A percentile compares a stretch with the other conserved stretches of the same genome.
These are phyloP conservation scores for Nothura maculosa DNA, from an alignment of 2,797 vertebrate genomes.

Conservation along the genomic window DNA sequence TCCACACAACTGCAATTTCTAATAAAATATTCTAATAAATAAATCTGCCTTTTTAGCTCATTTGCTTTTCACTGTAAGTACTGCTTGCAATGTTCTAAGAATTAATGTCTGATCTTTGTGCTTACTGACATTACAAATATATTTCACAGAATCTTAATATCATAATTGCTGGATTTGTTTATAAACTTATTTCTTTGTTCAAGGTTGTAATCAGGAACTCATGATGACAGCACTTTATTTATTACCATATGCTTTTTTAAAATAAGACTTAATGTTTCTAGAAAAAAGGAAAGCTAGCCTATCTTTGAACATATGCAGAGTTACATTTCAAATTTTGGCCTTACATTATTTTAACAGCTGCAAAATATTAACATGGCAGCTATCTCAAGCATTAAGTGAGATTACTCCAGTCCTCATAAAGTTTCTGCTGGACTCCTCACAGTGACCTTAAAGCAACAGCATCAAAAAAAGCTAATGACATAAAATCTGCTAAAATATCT, in stretches of 20 bases:
- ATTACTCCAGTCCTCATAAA: background rate
- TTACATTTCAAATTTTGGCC: background rate
- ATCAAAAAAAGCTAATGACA: background rate
- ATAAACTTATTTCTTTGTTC: background rate
- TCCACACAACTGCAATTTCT: background rate
- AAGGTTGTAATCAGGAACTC: background rate
- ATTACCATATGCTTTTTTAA: background rate
- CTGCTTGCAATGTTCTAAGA: background rate
- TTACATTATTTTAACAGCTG: background rate
- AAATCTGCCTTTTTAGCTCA: background rate
- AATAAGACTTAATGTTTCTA: background rate
- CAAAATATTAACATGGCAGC: background rate
- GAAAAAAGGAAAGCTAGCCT: background rate
- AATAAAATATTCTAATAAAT: background rate
- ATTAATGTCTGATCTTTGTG: background rate
- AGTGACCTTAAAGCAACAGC: background rate
- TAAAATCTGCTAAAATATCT: background rate
- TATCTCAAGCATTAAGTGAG: background rate
- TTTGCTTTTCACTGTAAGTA: background rate
- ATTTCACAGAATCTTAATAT: background rate
- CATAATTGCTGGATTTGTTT: background rate
- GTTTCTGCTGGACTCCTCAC: background rate
- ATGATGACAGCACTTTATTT: background rate
- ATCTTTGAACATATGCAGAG: background rate
- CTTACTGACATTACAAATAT: background rate